Evolutionary conservation across 2,888 invertebrate species (phyloP), one percentile per base, ranked within the genome.

Genomic region (Acrobasis suavella): DNA sequence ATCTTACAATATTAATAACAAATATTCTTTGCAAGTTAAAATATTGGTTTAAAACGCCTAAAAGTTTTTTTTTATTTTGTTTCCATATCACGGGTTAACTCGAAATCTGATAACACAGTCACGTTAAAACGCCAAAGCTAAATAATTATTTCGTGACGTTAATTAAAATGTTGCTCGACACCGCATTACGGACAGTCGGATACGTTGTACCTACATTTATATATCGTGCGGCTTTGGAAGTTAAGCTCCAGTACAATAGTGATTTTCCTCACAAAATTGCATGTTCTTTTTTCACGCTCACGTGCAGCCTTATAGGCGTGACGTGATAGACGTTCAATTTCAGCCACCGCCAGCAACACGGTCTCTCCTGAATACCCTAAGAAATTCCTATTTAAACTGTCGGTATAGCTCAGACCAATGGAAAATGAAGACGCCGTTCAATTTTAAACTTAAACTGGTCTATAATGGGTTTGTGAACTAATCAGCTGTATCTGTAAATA

Each of bases 321-420:
- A 64, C 62, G 65, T 65, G 59, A 59, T 39, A 55, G 62, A 63
- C 46, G 50, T 65, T 62, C 56, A 54, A 52, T 62, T 62, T 56
- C 55, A 49, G 54, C 54, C 54, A 52, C 39, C 54, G 54, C 49
- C 62, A 55, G 37, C 10, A 62, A 32, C 62, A 55, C 38, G 49
- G 49, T 52, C 50, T 61, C n/a, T 52, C 42, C 39, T 12, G 22
- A 55, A 51, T 42, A 50, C 37, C 58, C 46, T 50, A 56, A 62
- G 39, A 58, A 58, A 62, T 64, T 62, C 59, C 64, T 61, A 62
- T 65, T 67, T 64, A 65, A 67, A 69, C 62, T 64, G 69, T 66
- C 67, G 63, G 62, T 59, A 39, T 52, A 52, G 52, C 60, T 59
- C 37, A 49, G n/a, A 62, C 62, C 17, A 60, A 64, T 50, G 65